Evolutionary conservation across 2,888 invertebrate species (phyloP), one percentile per base, ranked within the genome.

Genomic region (Willowsia nigromaculata): DNA sequence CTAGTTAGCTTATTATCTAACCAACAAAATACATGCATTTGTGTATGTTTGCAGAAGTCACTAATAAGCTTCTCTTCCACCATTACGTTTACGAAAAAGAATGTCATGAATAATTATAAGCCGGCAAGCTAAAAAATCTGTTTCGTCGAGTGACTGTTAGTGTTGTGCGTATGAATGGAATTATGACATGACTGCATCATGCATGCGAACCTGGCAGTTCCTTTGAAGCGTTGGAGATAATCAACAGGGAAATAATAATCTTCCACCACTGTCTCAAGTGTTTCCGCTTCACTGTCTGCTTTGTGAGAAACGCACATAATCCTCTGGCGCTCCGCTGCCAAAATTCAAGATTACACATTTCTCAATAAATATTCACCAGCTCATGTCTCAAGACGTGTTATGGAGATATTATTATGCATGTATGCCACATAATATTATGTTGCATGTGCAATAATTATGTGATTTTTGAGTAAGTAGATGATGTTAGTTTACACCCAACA

Each of bases 171-270:
- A 71, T 47, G n/a, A n/a, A n/a, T n/a, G n/a, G n/a, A n/a, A n/a
- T n/a, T n/a, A n/a, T n/a, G n/a, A n/a, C n/a, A n/a, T n/a, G n/a
- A n/a, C n/a, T n/a, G 37, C 25, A 59, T 1, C 37, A 40, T 62
- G 27, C 62, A 30, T 27, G 37, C 18, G 30, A n/a, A 33, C 78
- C 18, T 33, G 53, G 53, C n/a, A 80, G 47, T 53, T 84, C 53
- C 22, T 84, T 25, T 40, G 83, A 84, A 84, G 59, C 71, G 71
- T 71, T 71, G 37, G 13, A 71, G 83, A 84, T 84, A 84, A 84
- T 71, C 68, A 37, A 71, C 71, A n/a, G 53, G 33, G 71, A 84
- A 84, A 53, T 71, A 84, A 84, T 40, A 84, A 84, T 84, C 68
- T 84, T 84, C 71, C 11, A n/a, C n/a, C n/a, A 11, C 68, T 71